Conservation (phyloP, 2,113 vertebrate species). For the Gallinago paraguaiae region DNA sequence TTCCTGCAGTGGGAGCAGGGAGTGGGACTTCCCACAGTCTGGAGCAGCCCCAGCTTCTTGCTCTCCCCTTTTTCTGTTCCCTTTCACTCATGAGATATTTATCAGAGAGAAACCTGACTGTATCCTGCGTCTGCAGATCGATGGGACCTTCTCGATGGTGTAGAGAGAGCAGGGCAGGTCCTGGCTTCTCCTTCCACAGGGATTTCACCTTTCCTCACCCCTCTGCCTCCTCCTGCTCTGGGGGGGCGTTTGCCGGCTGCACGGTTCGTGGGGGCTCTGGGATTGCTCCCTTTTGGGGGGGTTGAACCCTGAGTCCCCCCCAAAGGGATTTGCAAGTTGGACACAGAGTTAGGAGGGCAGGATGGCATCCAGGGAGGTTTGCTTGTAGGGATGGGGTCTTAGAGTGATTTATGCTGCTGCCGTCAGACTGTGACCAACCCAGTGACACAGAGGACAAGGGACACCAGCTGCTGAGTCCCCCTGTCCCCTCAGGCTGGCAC, state of each 20-base stretch:
- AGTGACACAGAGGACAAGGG: not conserved
- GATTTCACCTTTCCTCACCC: not conserved
- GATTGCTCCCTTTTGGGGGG: not conserved
- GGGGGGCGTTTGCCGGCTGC: not conserved
- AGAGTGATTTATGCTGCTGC: not conserved
- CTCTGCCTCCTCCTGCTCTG: rapidly evolving
- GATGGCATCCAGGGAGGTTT: not conserved
- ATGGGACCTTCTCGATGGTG: not conserved
- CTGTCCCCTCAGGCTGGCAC: not conserved
- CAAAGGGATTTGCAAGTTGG: not conserved
- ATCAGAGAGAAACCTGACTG: not conserved
- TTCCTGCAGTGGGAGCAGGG: not conserved
- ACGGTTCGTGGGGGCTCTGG: rapidly evolving
- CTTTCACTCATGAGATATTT: not conserved
- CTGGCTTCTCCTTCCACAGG: not conserved
- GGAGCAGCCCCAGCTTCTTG: not conserved
- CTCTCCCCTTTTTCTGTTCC: not conserved
- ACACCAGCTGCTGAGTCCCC: not conserved
- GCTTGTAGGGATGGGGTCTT: not conserved
- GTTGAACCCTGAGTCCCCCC: not conserved
- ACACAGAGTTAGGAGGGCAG: not conserved
- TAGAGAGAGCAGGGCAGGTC: not conserved
- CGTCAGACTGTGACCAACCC: not conserved
- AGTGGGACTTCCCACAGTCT: not conserved
- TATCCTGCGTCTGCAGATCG: not conserved